Percentiles rank a stretch among this genome's conserved stretches.
Evolutionary conservation across 2,113 vertebrate genomes (phyloP).

Genomic region (Dicerorhinus sumatrensis): DNA sequence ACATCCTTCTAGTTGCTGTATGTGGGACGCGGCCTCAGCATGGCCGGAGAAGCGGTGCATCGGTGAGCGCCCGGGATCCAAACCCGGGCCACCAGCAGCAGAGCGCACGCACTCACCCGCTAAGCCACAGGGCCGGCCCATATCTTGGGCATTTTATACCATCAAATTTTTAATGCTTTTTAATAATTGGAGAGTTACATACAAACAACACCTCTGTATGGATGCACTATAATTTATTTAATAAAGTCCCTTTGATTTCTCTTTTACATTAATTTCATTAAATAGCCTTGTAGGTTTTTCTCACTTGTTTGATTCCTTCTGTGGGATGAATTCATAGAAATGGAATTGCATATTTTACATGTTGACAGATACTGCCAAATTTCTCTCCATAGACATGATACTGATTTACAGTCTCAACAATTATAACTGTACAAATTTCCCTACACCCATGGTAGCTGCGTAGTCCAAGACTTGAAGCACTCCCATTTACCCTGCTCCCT

Average conservation of each 20-base stretch:
- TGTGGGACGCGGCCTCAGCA: no score
- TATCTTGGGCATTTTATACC: not conserved
- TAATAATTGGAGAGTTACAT: not conserved
- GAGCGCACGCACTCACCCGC: no score
- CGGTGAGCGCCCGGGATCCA: no score
- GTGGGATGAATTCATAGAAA: not conserved
- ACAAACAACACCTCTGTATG: not conserved
- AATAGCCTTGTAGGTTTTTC: not conserved
- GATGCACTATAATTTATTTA: not conserved
- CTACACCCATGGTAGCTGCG: not conserved
- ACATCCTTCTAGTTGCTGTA: no score
- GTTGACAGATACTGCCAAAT: not conserved
- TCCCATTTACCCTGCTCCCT: not conserved
- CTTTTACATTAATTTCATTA: not conserved
- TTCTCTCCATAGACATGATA: not conserved
- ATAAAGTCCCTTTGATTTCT: not conserved
- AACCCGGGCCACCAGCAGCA: no score
- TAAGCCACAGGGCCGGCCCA: no score
- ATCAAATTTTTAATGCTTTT: not conserved
- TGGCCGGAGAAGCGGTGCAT: no score
- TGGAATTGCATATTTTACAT: not conserved
- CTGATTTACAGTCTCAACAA: not conserved
- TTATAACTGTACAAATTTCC: not conserved
- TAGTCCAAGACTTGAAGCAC: not conserved
- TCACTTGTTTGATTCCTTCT: not conserved